These are phyloP conservation scores for Hippocampus zosterae DNA, from an alignment of 2,113 vertebrate species.

Conservation along the genomic window DNA sequence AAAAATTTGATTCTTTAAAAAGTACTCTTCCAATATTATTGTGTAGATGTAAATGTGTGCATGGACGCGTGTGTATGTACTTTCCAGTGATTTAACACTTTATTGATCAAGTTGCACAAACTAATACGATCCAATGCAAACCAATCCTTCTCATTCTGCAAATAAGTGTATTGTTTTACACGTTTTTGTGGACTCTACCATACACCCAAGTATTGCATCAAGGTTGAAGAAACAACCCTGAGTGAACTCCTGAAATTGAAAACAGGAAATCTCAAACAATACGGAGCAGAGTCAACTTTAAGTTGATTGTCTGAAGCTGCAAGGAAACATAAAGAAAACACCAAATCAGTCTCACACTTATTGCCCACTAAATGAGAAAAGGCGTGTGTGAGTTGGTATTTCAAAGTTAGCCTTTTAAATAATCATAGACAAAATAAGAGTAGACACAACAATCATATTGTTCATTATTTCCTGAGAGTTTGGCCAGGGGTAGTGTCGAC, in stretches of 20 bases:
- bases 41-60: no score
- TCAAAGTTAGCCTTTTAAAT: slow-evolving; percentile 33
- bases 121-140: neutral
- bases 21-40: no score
- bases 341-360: slow-evolving; percentile 30
- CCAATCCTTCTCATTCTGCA: neutral
- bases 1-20: no score
- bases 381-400: slow-evolving; percentile 22
- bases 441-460: slow-evolving; percentile 73
- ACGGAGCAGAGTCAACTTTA: slow-evolving; percentile 56
- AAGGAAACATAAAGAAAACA: slow-evolving; percentile 64
- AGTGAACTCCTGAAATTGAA: slow-evolving; percentile 44
- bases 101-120: no score
- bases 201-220: slow-evolving; percentile 13
- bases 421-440: slow-evolving; percentile 36
- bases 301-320: slow-evolving; percentile 52
- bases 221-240: slow-evolving; percentile 43
- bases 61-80: no score
- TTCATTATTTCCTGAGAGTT: slow-evolving; percentile 64
- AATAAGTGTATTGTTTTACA: neutral
- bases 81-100: no score
- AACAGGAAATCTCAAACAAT: slow-evolving; percentile 77
- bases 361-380: slow-evolving; percentile 40
- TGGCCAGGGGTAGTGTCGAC: slow-evolving; percentile 13
- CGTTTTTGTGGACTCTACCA: neutral